phyloP scores from a whole-genome alignment of 2,797 vertebrate genomes.

The Esox masquinongy region DNA sequence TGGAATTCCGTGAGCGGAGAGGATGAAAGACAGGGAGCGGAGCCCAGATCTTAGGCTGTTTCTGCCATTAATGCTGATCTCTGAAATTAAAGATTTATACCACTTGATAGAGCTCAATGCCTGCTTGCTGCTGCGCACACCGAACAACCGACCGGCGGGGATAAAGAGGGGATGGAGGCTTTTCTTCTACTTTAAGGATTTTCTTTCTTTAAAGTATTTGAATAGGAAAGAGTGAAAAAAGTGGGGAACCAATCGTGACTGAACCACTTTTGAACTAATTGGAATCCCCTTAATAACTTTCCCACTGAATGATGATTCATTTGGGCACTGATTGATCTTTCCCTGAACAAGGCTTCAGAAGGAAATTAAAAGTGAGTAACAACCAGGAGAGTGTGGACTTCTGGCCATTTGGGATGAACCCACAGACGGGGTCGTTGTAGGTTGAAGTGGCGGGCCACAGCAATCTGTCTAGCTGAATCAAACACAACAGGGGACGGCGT shows the following conservation, averaged over 20 bases:
- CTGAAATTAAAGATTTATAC: constrained; percentile 92
- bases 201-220: constrained; percentile 81
- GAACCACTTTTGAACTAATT: constrained; percentile 86
- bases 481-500: too few relatives aligned
- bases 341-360: constrained; percentile 78
- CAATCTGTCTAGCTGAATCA: too few relatives aligned
- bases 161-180: neutral
- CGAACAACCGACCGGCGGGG: constrained; percentile 46
- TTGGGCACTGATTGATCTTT: constrained; percentile 83
- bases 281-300: constrained; percentile 85
- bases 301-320: constrained; percentile 88
- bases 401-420: too few relatives aligned
- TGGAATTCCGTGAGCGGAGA: constrained; percentile 73
- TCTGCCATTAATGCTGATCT: constrained; percentile 82
- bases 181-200: constrained; percentile 63
- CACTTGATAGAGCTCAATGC: constrained; percentile 75
- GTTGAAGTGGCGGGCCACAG: too few relatives aligned
- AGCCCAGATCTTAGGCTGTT: constrained; percentile 83
- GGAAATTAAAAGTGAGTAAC: constrained; percentile 78
- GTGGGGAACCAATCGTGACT: constrained; percentile 78
- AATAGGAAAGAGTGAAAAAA: constrained; percentile 43
- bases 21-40: constrained; percentile 74
- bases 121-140: constrained; percentile 55
- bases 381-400: neutral
- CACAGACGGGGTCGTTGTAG: too few relatives aligned